Conservation (phyloP, 2,888 invertebrate species). For the Netelia melanura region DNA sequence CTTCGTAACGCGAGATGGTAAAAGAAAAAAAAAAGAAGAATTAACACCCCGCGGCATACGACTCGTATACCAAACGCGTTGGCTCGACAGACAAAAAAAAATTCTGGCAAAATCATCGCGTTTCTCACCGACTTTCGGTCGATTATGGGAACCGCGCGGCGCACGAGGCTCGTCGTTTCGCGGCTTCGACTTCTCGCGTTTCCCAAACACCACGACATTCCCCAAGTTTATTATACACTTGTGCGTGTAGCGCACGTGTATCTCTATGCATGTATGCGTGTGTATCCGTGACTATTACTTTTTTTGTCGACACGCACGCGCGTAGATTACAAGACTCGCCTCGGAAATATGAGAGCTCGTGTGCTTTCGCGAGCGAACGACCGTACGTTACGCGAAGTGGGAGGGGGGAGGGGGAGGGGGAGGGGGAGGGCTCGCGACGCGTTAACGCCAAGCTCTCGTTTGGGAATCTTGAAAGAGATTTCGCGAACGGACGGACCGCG, state of each 20-base stretch:
- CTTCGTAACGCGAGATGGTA: too few relatives aligned
- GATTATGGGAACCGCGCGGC: background rate
- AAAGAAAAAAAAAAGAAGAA: too few relatives aligned
- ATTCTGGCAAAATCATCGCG: background rate
- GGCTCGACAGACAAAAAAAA: background rate
- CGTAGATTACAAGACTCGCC: constrained; percentile 66
- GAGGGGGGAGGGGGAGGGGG: constrained; percentile 30
- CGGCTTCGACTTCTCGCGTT: constrained; percentile 21
- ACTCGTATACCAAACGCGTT: too few relatives aligned
- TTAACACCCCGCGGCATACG: too few relatives aligned
- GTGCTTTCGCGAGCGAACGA: constrained; percentile 26
- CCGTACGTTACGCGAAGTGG: constrained; percentile 35
- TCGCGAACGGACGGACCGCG: constrained; percentile 1
- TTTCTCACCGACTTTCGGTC: background rate
- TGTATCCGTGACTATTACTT: background rate
- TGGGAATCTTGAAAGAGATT: constrained; percentile 29
- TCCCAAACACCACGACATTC: constrained; percentile 4
- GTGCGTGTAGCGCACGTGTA: too few relatives aligned
- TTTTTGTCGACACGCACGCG: constrained; percentile 58
- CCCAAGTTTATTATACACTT: too few relatives aligned
- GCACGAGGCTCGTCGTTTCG: background rate
- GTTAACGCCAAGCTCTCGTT: constrained; percentile 33
- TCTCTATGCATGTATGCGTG: too few relatives aligned
- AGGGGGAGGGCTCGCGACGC: constrained; percentile 11
- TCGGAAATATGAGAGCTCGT: constrained; percentile 67